Percentiles rank a stretch among this genome's conserved stretches.
Conservation (phyloP, 2,797 vertebrate genomes). For the Oreochromis grahami region DNA sequence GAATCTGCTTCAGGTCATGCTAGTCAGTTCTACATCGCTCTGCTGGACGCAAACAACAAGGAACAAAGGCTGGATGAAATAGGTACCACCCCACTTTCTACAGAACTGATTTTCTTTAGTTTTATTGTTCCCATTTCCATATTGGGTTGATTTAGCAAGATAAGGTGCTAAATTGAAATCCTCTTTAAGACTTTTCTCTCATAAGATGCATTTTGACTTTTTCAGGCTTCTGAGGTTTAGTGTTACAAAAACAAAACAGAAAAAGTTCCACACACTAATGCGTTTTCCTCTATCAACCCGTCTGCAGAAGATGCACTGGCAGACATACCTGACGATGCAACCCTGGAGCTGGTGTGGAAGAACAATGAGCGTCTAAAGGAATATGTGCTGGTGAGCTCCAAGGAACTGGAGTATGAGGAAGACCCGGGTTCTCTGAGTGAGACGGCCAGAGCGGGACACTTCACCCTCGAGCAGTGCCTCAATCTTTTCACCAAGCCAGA, state of each 20-base stretch:
- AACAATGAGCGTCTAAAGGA: constrained; percentile 96
- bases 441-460: constrained; percentile 92
- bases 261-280: background rate
- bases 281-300: background rate
- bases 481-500: constrained; percentile 97
- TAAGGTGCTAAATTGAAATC: background rate
- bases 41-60: constrained; percentile 84
- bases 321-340: constrained; percentile 86
- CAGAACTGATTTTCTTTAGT: background rate
- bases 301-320: constrained; percentile 81
- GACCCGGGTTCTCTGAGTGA: constrained; percentile 91
- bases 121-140: background rate
- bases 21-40: constrained; percentile 89
- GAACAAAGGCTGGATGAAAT: constrained; percentile 93
- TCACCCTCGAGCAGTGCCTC: constrained; percentile 98
- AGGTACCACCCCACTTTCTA: constrained; percentile 71
- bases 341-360: constrained; percentile 93
- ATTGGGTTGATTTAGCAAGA: background rate
- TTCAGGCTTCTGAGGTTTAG: background rate
- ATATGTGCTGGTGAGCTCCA: constrained; percentile 94
- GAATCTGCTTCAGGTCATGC: constrained; percentile 77
- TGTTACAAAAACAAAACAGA: background rate
- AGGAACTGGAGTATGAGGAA: constrained; percentile 93
- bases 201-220: background rate
- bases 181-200: background rate